Percentiles rank a stretch among this genome's conserved stretches.
Evolutionary conservation across 2,113 vertebrate genomes (phyloP).

Genomic region (Hirundichthys speculiger): DNA sequence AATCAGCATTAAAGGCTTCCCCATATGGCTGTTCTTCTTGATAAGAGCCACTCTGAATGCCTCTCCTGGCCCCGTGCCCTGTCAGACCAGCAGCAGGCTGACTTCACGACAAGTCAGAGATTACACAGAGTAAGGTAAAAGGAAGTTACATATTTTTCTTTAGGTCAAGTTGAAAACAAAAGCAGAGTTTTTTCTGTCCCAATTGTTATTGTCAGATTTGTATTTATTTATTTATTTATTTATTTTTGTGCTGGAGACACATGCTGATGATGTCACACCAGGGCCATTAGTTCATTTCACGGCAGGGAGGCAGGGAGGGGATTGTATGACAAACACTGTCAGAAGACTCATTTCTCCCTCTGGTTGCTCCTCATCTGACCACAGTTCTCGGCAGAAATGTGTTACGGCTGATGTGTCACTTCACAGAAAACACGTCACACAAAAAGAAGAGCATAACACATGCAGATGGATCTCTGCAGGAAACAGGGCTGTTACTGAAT

Average conservation of each 20-base stretch:
- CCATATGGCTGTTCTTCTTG: constrained; percentile 28
- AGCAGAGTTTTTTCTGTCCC: neutral
- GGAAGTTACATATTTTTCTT: constrained; percentile 6
- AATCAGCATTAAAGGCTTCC: constrained; percentile 35
- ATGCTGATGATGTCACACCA: constrained; percentile 17
- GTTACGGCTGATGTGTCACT: neutral
- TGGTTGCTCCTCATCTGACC: neutral
- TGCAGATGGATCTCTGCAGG: neutral
- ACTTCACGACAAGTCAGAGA: constrained; percentile 1
- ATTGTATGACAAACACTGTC: constrained; percentile 21
- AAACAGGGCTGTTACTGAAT: neutral
- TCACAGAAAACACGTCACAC: neutral
- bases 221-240: neutral
- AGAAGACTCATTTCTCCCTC: constrained; percentile 1
- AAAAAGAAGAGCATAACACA: constrained; percentile 8
- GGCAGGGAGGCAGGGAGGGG: constrained; percentile 46
- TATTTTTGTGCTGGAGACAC: constrained; percentile 21
- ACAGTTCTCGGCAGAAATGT: neutral
- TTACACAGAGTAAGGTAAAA: constrained; percentile 1
- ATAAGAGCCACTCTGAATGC: constrained; percentile 20
- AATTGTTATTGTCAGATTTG: constrained; percentile 42
- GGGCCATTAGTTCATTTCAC: constrained; percentile 65
- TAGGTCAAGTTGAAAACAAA: neutral
- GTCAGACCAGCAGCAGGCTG: neutral
- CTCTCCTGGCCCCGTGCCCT: constrained; percentile 9